Evolutionary conservation across 2,888 invertebrate species (phyloP).

Genomic region (Tridacna crocea): DNA sequence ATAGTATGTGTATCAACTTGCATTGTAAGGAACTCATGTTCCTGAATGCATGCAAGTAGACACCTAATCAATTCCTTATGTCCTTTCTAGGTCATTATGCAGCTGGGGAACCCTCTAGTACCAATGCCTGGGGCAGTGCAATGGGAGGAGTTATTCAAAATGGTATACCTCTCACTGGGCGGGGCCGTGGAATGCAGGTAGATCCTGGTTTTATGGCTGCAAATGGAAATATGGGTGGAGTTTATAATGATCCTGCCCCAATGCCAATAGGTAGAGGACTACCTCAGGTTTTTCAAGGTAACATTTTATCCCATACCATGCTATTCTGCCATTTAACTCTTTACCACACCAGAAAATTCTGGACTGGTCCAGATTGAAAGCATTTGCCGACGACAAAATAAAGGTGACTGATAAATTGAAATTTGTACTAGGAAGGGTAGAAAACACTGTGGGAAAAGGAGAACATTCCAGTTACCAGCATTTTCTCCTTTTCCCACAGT

Average conservation of each 20-base stretch:
- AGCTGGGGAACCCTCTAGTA: neutral
- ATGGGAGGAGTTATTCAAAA: slow-evolving; percentile 25
- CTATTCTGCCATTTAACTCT: too few relatives aligned
- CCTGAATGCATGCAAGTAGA: neutral
- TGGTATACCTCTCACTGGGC: slow-evolving; percentile 31
- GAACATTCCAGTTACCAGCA: too few relatives aligned
- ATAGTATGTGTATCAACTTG: neutral
- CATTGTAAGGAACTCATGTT: too few relatives aligned
- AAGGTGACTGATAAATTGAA: too few relatives aligned
- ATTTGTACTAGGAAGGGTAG: too few relatives aligned
- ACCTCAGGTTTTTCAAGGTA: slow-evolving; percentile 4
- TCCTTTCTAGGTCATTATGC: neutral
- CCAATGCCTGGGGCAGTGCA: slow-evolving; percentile 11
- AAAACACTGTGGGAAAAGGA: too few relatives aligned
- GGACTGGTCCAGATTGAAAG: too few relatives aligned
- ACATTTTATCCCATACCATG: neutral
- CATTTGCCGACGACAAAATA: too few relatives aligned
- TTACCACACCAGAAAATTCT: too few relatives aligned
- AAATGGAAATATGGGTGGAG: neutral
- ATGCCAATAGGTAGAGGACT: slow-evolving; percentile 17
- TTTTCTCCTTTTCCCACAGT: too few relatives aligned
- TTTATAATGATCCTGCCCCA: neutral
- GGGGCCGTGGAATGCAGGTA: slow-evolving; percentile 30
- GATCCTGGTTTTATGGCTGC: slow-evolving; percentile 1
- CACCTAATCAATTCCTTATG: neutral